Conservation (phyloP, 2,888 invertebrate species). For the Macaria liturata region DNA sequence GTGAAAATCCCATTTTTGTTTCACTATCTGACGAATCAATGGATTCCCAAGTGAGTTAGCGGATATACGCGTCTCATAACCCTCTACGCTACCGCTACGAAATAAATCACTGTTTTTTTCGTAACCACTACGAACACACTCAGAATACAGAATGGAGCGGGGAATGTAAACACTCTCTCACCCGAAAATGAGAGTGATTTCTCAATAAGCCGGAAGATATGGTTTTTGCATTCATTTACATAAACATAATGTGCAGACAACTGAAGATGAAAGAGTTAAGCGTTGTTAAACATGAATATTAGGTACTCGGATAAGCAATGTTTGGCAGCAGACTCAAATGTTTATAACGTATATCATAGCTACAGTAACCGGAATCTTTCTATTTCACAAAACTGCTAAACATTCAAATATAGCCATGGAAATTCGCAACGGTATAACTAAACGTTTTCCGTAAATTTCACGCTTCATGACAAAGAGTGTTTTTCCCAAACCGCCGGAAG, state of each 20-base stretch:
- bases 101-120: slow-evolving; percentile 25
- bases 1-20: slow-evolving; percentile 9
- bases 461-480: too few relatives aligned
- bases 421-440: background rate
- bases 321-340: slow-evolving; percentile 6
- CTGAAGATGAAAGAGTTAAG: slow-evolving; percentile 18
- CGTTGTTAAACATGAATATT: slow-evolving; percentile 11
- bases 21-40: slow-evolving; percentile 9
- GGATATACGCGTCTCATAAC: slow-evolving; percentile 12
- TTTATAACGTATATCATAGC: background rate
- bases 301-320: slow-evolving; percentile 11
- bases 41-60: slow-evolving; percentile 17
- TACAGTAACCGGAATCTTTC: slow-evolving; percentile 3
- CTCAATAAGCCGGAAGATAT: slow-evolving; percentile 35
- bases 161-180: slow-evolving; percentile 27
- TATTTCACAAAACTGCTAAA: slow-evolving; percentile 1
- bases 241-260: slow-evolving; percentile 27
- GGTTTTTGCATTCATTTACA: slow-evolving; percentile 32
- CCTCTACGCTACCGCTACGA: slow-evolving; percentile 13
- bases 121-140: slow-evolving; percentile 35
- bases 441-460: too few relatives aligned
- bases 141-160: slow-evolving; percentile 34
- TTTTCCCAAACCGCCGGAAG: too few relatives aligned
- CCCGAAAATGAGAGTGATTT: slow-evolving; percentile 30
- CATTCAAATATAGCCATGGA: too few relatives aligned